Conservation (phyloP, 2,888 invertebrate species). For the Amphimallon solstitiale region DNA sequence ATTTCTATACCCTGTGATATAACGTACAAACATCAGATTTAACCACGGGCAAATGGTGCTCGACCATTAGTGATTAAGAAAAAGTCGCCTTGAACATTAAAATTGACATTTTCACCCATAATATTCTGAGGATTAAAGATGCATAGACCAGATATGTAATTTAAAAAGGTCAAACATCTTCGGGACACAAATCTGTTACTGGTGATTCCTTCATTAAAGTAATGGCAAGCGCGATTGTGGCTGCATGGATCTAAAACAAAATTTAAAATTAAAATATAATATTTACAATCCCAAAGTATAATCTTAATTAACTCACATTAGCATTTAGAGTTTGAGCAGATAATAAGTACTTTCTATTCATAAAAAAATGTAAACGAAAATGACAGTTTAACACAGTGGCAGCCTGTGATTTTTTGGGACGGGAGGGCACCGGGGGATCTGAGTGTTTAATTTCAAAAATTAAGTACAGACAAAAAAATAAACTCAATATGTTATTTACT, state of each 20-base stretch:
- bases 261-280: not conserved
- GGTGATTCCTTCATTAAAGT: constrained; percentile 30
- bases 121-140: constrained; percentile 22
- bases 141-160: constrained; percentile 19
- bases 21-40: not conserved
- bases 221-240: constrained; percentile 29
- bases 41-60: constrained; percentile 24
- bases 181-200: constrained; percentile 25
- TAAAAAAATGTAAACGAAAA: too few species aligned
- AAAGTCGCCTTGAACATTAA: constrained; percentile 25
- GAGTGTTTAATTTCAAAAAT: too few species aligned
- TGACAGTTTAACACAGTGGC: too few species aligned
- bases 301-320: too few species aligned
- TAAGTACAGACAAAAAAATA: too few species aligned
- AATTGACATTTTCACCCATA: constrained; percentile 27
- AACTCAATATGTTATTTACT: too few species aligned
- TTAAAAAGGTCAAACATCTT: constrained; percentile 16
- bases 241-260: constrained; percentile 30
- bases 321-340: too few species aligned
- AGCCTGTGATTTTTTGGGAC: too few species aligned
- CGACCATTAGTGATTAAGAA: constrained; percentile 21
- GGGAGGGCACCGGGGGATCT: too few species aligned
- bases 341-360: too few species aligned
- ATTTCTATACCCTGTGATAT: too few species aligned
- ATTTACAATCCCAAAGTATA: too few species aligned